Evolutionary conservation across 2,797 vertebrate genomes (phyloP).

Genomic region (Falco novaeseelandiae): DNA sequence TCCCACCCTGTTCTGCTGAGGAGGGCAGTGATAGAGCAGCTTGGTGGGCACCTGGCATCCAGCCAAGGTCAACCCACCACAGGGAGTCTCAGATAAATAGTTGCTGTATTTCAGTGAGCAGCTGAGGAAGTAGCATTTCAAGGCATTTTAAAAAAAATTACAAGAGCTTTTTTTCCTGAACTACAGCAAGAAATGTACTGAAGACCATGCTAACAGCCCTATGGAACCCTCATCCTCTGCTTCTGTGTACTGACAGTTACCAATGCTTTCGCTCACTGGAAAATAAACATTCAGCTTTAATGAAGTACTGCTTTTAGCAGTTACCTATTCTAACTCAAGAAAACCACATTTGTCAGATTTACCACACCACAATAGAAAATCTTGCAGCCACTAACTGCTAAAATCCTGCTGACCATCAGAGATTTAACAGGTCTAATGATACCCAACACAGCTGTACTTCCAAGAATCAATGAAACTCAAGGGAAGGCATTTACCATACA

Average conservation of each 20-base stretch:
- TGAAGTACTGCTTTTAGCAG: background rate
- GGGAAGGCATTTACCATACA: background rate
- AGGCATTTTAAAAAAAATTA: background rate
- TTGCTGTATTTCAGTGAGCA: background rate
- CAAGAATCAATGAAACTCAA: background rate
- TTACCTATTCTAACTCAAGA: background rate
- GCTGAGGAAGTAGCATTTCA: background rate
- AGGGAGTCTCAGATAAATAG: background rate
- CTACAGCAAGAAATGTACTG: background rate
- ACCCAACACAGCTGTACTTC: background rate
- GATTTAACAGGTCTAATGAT: background rate
- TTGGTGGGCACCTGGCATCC: no score
- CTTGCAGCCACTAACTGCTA: background rate
- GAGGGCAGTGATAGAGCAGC: no score
- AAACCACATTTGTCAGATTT: background rate
- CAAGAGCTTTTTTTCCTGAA: background rate
- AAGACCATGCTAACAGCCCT: background rate
- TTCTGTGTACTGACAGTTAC: background rate
- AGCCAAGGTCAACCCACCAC: no score
- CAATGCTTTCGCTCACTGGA: background rate
- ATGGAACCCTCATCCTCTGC: background rate
- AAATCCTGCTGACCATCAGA: background rate
- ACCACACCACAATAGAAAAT: background rate
- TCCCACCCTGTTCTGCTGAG: no score
- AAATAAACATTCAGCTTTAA: background rate